Conservation (phyloP, 1,140 invertebrate genomes). For the Saccostrea glomerata region DNA sequence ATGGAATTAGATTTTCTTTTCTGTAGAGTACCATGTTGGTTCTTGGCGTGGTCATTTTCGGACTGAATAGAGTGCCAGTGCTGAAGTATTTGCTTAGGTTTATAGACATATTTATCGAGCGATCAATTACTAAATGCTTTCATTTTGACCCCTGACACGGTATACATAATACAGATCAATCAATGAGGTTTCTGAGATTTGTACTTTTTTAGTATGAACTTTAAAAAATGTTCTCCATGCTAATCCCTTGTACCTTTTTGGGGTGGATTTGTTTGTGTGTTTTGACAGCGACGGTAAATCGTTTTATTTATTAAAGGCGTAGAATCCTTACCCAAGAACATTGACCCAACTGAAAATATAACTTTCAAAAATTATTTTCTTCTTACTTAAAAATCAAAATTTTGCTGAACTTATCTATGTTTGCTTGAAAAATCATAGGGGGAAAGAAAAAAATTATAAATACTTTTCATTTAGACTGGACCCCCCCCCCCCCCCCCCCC, state of each 20-base stretch:
- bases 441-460: too few species aligned
- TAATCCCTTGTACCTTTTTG: too few species aligned
- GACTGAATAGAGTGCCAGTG: background rate
- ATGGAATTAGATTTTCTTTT: background rate
- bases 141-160: background rate
- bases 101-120: background rate
- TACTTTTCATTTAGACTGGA: too few species aligned
- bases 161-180: background rate
- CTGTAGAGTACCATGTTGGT: background rate
- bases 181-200: too few species aligned
- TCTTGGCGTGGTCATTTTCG: constrained; percentile 20
- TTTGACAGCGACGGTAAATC: background rate
- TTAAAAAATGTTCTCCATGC: too few species aligned
- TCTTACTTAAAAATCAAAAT: too few species aligned
- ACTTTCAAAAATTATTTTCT: too few species aligned
- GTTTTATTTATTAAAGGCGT: background rate
- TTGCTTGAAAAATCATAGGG: too few species aligned
- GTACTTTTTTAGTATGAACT: too few species aligned
- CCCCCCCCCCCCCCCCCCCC: too few species aligned
- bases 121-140: constrained; percentile 27
- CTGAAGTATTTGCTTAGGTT: constrained; percentile 12
- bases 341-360: too few species aligned
- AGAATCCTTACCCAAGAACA: background rate
- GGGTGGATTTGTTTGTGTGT: background rate
- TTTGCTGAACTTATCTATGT: too few species aligned